These are phyloP conservation scores for Scelioninae gen. 1 DNA, from an alignment of 2,888 invertebrate genomes.

Conservation along the genomic window DNA sequence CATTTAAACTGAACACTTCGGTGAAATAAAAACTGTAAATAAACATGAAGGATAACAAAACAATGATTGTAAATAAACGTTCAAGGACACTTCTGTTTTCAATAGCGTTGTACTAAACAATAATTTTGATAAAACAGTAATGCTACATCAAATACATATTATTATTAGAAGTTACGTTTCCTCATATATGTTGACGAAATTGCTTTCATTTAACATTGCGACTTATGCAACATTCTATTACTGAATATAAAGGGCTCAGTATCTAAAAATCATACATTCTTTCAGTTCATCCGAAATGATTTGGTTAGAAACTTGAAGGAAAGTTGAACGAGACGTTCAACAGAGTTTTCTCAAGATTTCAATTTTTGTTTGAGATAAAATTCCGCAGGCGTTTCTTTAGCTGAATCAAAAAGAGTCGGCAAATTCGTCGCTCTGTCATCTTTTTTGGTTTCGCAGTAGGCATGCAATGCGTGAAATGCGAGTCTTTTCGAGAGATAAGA, in stretches of 20 bases:
- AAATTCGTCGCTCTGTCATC: constrained; percentile 36
- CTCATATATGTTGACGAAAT: no score
- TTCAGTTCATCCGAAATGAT: background rate
- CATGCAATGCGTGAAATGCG: constrained; percentile 61
- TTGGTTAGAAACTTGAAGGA: background rate
- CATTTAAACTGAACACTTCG: no score
- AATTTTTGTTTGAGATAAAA: constrained; percentile 30
- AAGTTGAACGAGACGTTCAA: background rate
- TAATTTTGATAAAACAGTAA: no score
- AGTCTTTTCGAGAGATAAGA: constrained; percentile 63
- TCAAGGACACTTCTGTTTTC: no score
- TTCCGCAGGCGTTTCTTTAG: constrained; percentile 24
- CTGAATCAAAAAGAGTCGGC: constrained; percentile 30
- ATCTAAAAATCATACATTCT: background rate
- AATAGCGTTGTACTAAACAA: no score
- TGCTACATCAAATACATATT: background rate
- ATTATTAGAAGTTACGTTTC: background rate
- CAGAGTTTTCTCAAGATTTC: constrained; percentile 12
- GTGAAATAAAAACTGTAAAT: no score
- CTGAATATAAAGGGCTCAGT: background rate
- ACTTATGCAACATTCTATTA: no score
- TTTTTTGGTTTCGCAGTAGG: constrained; percentile 28
- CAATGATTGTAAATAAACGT: no score
- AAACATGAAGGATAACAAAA: no score
- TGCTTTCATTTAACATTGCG: no score